Percentiles rank a stretch among this genome's conserved stretches.
Evolutionary conservation across 1,140 invertebrate genomes (phyloP).

Genomic region (Pseudoatta argentina): DNA sequence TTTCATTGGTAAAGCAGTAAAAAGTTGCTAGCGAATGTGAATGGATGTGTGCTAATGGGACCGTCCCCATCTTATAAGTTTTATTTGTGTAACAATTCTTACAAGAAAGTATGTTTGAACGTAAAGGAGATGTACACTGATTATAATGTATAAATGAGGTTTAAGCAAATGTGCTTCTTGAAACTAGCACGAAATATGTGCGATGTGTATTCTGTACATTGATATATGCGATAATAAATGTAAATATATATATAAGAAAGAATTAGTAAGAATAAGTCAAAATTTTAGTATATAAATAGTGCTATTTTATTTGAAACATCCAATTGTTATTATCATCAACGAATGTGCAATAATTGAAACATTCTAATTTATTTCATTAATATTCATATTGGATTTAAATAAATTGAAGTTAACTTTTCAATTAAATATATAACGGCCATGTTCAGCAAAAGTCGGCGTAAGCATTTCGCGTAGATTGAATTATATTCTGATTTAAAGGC

Average conservation of each 20-base stretch:
- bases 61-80: constrained; percentile 29
- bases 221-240: constrained; percentile 16
- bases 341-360: neutral
- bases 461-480: too few species aligned
- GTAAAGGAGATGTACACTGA: neutral
- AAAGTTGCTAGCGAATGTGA: too few species aligned
- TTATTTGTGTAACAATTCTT: constrained; percentile 9
- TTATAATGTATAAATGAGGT: constrained; percentile 31
- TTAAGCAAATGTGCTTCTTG: neutral
- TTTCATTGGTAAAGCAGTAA: too few species aligned
- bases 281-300: constrained; percentile 27
- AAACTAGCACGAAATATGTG: neutral
- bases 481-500: too few species aligned
- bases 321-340: neutral
- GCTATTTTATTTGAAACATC: constrained; percentile 24
- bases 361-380: constrained; percentile 9
- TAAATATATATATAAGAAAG: constrained; percentile 28
- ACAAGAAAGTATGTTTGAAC: constrained; percentile 3
- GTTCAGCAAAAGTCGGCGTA: too few species aligned
- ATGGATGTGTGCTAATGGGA: too few species aligned
- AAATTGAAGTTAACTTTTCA: constrained; percentile 5
- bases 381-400: constrained; percentile 14
- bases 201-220: constrained; percentile 27
- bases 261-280: too few species aligned
- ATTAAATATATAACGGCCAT: neutral